phyloP scores from a whole-genome alignment of 1,140 invertebrate species.

The Chironomus tepperi region DNA sequence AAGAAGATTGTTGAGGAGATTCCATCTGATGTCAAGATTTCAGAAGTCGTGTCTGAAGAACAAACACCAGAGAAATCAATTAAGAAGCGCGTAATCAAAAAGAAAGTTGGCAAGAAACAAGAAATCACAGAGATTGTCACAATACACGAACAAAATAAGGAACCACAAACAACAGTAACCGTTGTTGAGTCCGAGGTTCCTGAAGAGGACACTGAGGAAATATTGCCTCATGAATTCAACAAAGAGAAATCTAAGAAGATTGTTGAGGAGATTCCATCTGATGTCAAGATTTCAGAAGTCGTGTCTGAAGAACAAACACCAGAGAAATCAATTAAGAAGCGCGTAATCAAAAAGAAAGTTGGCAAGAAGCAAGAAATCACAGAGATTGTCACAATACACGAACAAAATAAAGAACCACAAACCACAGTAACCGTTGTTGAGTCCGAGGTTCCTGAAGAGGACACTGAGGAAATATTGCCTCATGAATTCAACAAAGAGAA shows the following conservation, averaged over 20 bases:
- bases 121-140: slow-evolving; percentile 37
- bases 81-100: slow-evolving; percentile 35
- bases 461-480: slow-evolving; percentile 33
- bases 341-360: slow-evolving; percentile 34
- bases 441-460: slow-evolving; percentile 28
- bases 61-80: slow-evolving; percentile 32
- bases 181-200: slow-evolving; percentile 33
- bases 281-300: slow-evolving; percentile 35
- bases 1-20: slow-evolving; percentile 27
- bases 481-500: slow-evolving; percentile 33
- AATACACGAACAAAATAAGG: slow-evolving; percentile 37
- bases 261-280: slow-evolving; percentile 36
- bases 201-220: slow-evolving; percentile 30
- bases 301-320: slow-evolving; percentile 32
- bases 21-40: slow-evolving; percentile 33
- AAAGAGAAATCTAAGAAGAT: slow-evolving; percentile 35
- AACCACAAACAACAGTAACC: slow-evolving; percentile 36
- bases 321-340: slow-evolving; percentile 34
- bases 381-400: slow-evolving; percentile 34
- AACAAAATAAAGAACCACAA: slow-evolving; percentile 34
- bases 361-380: slow-evolving; percentile 33
- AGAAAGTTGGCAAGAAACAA: slow-evolving; percentile 32
- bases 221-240: slow-evolving; percentile 40
- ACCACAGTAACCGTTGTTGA: slow-evolving; percentile 31
- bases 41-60: slow-evolving; percentile 32